A percentile compares a stretch with the other conserved stretches of the same genome.
Conservation (phyloP, 2,113 vertebrate species). For the Spea bombifrons region DNA sequence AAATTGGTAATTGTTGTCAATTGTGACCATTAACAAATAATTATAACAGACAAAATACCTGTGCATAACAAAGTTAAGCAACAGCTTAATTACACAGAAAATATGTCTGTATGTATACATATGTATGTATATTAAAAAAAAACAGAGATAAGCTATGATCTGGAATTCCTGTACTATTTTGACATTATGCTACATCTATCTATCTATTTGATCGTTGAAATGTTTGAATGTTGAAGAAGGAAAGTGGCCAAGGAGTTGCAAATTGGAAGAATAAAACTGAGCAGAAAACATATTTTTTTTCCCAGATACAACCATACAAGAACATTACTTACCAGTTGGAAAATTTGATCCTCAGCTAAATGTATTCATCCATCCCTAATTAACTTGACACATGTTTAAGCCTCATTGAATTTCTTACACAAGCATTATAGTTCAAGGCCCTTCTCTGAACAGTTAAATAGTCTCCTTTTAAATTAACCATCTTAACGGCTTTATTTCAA, state of each 20-base stretch:
- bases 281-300: constrained; percentile 6
- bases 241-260: constrained; percentile 6
- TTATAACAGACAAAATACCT: too few relatives aligned
- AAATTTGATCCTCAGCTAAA: constrained; percentile 44
- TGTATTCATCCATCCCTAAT: constrained; percentile 44
- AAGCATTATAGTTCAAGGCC: constrained; percentile 35
- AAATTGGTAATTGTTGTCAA: too few relatives aligned
- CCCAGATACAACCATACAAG: neutral
- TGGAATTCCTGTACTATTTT: neutral
- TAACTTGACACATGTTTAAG: constrained; percentile 47
- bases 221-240: neutral
- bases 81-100: too few relatives aligned
- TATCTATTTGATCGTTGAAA: neutral
- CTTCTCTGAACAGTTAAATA: constrained; percentile 36
- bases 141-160: too few relatives aligned
- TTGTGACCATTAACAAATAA: too few relatives aligned
- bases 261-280: constrained; percentile 20
- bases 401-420: constrained; percentile 46
- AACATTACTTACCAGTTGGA: constrained; percentile 32
- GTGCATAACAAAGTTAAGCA: too few relatives aligned
- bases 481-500: neutral
- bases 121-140: too few relatives aligned
- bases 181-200: neutral
- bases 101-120: too few relatives aligned
- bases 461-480: constrained; percentile 26